A percentile compares a stretch with the other conserved stretches of the same genome.
Evolutionary conservation across 2,888 invertebrate genomes (phyloP).

Genomic region (Chloroclysta siterata): DNA sequence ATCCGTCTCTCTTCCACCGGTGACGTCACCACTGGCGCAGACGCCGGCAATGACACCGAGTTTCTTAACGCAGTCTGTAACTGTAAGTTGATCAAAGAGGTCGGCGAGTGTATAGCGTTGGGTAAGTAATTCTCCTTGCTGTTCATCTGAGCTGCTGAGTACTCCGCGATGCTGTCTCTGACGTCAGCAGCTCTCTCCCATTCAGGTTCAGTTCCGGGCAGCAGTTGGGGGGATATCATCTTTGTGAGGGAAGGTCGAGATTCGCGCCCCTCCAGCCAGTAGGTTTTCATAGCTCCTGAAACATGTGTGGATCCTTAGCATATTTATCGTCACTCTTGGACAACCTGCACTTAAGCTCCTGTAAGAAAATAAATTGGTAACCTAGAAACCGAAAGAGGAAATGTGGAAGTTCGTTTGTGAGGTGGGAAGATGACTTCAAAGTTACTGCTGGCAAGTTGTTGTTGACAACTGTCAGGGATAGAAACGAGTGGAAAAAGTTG

Average conservation of each 20-base stretch:
- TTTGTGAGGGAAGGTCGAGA: conserved; percentile 84
- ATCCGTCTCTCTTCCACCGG: conserved; percentile 88
- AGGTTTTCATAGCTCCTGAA: conserved; percentile 93
- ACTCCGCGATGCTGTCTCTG: conserved; percentile 76
- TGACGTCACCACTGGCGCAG: conserved; percentile 65
- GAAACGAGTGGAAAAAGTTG: too few relatives aligned
- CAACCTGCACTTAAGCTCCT: too few relatives aligned
- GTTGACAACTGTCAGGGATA: too few relatives aligned
- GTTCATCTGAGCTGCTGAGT: conserved; percentile 69
- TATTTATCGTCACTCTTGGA: background rate
- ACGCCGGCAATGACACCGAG: conserved; percentile 46
- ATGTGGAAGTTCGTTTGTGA: too few relatives aligned
- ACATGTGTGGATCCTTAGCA: conserved; percentile 25
- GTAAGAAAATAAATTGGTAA: too few relatives aligned
- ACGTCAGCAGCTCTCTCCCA: conserved; percentile 79
- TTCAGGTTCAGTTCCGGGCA: conserved; percentile 72
- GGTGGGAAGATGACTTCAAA: too few relatives aligned
- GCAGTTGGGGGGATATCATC: conserved; percentile 71
- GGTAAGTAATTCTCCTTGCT: conserved; percentile 59
- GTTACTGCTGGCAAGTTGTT: too few relatives aligned
- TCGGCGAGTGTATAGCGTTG: conserved; percentile 59
- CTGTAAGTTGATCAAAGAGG: conserved; percentile 46
- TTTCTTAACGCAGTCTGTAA: conserved; percentile 48
- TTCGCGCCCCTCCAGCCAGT: conserved; percentile 92
- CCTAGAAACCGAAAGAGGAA: too few relatives aligned